Conservation (phyloP, 1,140 invertebrate genomes). For the Scaptomyza hsui region DNA sequence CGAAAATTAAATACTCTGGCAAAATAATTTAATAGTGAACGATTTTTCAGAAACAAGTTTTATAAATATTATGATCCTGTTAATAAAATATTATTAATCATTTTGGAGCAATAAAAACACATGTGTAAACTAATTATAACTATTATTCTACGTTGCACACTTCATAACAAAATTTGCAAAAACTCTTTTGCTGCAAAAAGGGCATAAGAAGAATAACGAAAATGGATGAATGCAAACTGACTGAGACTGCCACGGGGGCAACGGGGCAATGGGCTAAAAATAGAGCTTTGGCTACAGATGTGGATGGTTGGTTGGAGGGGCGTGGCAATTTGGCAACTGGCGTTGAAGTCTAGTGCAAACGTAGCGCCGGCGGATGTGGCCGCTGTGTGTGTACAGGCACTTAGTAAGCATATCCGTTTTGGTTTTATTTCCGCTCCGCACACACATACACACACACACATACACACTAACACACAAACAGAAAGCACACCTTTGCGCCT, state of each 20-base stretch:
- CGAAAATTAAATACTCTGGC: conserved; percentile 8
- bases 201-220: conserved; percentile 22
- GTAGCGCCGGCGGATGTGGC: conserved; percentile 66
- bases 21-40: too few species aligned
- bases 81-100: too few species aligned
- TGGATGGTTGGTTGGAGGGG: not conserved
- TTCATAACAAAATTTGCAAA: not conserved
- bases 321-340: conserved; percentile 15
- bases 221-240: conserved; percentile 40
- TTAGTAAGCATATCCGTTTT: conserved; percentile 82
- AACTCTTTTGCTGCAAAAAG: not conserved
- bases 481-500: not conserved
- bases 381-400: conserved; percentile 74
- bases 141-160: not conserved
- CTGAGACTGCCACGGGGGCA: conserved; percentile 1
- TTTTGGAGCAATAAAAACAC: too few species aligned
- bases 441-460: conserved; percentile 19
- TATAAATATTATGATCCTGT: too few species aligned
- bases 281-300: not conserved
- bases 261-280: conserved; percentile 9
- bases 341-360: conserved; percentile 43
- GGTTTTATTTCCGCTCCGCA: conserved; percentile 73
- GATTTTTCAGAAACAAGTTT: too few species aligned
- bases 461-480: conserved; percentile 15
- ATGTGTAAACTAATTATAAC: too few species aligned